Percentiles rank a stretch among this genome's conserved stretches.
These are phyloP conservation scores for Sebastes minor DNA, from an alignment of 2,797 vertebrate genomes.

Conservation along the genomic window DNA sequence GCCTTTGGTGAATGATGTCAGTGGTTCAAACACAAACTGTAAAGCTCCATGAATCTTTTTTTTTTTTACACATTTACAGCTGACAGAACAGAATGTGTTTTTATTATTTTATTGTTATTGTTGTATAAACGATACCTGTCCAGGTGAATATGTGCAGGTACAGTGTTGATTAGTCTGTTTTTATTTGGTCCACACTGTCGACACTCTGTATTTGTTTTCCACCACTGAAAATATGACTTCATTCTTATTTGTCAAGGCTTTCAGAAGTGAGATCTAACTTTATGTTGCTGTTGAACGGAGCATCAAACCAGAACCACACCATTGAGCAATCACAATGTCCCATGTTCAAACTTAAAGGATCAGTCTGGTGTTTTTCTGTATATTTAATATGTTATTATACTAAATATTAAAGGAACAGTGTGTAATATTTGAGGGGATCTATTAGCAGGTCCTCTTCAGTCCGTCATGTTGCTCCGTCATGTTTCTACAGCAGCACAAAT, in stretches of 20 bases:
- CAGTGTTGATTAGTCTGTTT: background rate
- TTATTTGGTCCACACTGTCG: slow-evolving; percentile 2
- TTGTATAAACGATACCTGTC: background rate
- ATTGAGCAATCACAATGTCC: background rate
- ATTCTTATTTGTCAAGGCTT: background rate
- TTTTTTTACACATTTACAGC: slow-evolving; percentile 1
- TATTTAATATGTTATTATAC: background rate
- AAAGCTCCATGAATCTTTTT: background rate
- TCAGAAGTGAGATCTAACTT: background rate
- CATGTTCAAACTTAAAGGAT: background rate
- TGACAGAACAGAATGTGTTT: slow-evolving; percentile 37
- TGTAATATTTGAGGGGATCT: background rate
- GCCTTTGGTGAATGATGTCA: background rate
- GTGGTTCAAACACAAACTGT: background rate
- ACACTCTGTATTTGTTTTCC: background rate
- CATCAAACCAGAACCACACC: background rate
- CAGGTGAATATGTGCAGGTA: slow-evolving; percentile 21
- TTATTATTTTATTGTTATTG: background rate
- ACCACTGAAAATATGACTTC: background rate
- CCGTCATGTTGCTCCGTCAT: too few relatives aligned
- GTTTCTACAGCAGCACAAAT: too few relatives aligned
- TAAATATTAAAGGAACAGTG: background rate
- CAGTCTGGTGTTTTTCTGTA: background rate
- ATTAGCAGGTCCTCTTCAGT: background rate
- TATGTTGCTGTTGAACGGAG: background rate